Conservation (phyloP, 2,888 invertebrate species). For the Brachypalpus laphriformis region DNA sequence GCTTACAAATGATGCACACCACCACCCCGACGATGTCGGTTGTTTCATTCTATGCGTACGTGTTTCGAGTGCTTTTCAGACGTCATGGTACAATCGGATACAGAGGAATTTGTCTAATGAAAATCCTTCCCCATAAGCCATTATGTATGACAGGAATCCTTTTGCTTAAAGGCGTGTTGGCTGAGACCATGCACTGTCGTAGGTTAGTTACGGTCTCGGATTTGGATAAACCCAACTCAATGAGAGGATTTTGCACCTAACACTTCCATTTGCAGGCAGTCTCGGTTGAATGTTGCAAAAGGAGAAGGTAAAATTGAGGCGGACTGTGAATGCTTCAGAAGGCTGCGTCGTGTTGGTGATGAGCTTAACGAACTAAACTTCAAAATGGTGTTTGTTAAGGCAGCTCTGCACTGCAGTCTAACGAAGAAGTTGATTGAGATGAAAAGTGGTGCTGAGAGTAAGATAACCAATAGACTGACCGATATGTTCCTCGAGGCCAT, state of each 20-base stretch:
- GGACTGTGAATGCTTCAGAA: not conserved
- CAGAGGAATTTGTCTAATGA: conserved; percentile 2
- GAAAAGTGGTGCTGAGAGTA: not conserved
- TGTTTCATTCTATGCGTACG: not conserved
- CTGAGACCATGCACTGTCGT: not conserved
- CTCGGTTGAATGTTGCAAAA: not conserved
- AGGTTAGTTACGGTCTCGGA: conserved; percentile 8
- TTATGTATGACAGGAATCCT: not conserved
- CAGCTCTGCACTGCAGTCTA: not conserved
- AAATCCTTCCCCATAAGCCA: not conserved
- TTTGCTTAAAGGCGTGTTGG: not conserved
- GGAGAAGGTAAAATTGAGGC: not conserved
- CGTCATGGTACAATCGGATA: conserved; percentile 13
- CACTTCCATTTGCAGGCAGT: not conserved
- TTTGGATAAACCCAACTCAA: conserved; percentile 9
- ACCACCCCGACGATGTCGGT: not conserved
- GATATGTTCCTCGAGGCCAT: not conserved
- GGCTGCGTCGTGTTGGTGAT: not conserved
- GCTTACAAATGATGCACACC: conserved; percentile 8
- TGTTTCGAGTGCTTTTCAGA: conserved; percentile 13
- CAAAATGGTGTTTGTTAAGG: not conserved
- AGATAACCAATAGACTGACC: not conserved
- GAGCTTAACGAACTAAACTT: not conserved
- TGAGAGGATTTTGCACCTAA: conserved; percentile 1
- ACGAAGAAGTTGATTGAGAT: not conserved